Base-by-base conservation (phyloP, 2,888 invertebrate species). In the Pyrgus malvae region DNA sequence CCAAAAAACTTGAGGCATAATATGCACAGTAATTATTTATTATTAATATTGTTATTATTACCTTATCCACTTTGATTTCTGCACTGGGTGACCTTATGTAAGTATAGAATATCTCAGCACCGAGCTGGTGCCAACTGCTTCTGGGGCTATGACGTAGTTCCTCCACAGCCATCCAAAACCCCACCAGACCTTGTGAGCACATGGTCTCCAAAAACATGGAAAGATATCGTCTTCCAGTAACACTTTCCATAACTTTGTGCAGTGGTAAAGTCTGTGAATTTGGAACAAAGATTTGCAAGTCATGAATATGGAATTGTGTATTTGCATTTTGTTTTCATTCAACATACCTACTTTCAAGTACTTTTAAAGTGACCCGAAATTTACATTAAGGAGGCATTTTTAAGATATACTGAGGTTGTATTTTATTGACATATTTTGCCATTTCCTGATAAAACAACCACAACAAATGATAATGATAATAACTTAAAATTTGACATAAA, bases 51-150 rank as follows among this genome's bases (percentile, higher is more conserved):
- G n/a, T n/a, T n/a, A n/a, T n/a, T n/a, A n/a, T n/a, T 68, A 92
- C 92, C 86, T 94, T 96, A 72, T 96, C 95, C 37, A 96, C 94
- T 87, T 95, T 95, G 57, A 97, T 94, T 74, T 95, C 95, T 0
- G 95, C 95, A 57, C 94, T 94, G 1, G 95, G 94, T 45, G 95
- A 95, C 61, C 95, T 91, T 58, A 98, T 95, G 69, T 95, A 97
- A 2, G 96, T 96, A 74, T 97, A 97, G 83, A 96, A 97, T 69
- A 97, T 96, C 80, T 97, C 97, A n/a, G 96, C 95, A 7, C 96
- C 98, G 21, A 97, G 84, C 69, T 97, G 96, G 80, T 97, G 97
- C 93, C 95, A 95, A 63, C 93, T 93, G 57, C 93, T 93, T 63
- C 95, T 91, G 41, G 94, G 93, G n/a, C 95, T 93, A 54, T 92